Evolutionary conservation across 1,140 invertebrate species (phyloP).

Genomic region (Bombus waltoni): DNA sequence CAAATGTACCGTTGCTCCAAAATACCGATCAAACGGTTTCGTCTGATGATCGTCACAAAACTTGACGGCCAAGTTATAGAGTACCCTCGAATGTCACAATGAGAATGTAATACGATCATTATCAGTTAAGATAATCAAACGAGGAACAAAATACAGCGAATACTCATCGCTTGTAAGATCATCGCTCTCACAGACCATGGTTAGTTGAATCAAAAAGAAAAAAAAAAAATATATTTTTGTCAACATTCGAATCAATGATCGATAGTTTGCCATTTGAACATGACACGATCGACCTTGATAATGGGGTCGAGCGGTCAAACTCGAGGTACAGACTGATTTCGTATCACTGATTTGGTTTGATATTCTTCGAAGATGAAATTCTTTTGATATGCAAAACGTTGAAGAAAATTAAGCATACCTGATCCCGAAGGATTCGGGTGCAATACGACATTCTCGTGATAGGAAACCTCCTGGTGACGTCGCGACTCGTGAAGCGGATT

Average conservation of each 20-base stretch:
- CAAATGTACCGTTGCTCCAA: neutral
- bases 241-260: neutral
- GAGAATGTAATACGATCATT: neutral
- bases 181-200: neutral
- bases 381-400: neutral
- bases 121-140: neutral
- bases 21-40: neutral
- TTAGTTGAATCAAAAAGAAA: no score
- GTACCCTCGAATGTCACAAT: neutral
- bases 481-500: slow-evolving; percentile 50
- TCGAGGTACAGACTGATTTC: neutral
- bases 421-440: slow-evolving; percentile 88
- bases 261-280: no score
- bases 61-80: no score
- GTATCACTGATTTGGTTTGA: neutral
- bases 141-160: neutral
- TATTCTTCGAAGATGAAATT: neutral
- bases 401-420: slow-evolving; percentile 81
- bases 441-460: slow-evolving; percentile 87
- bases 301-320: slow-evolving; percentile 13
- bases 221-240: neutral
- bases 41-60: neutral
- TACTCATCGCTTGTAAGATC: neutral
- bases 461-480: slow-evolving; percentile 44
- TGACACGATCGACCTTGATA: slow-evolving; percentile 38